A percentile compares a stretch with the other conserved stretches of the same genome.
These are phyloP conservation scores for Clupea harengus DNA, from an alignment of 2,113 vertebrate genomes.

Conservation along the genomic window DNA sequence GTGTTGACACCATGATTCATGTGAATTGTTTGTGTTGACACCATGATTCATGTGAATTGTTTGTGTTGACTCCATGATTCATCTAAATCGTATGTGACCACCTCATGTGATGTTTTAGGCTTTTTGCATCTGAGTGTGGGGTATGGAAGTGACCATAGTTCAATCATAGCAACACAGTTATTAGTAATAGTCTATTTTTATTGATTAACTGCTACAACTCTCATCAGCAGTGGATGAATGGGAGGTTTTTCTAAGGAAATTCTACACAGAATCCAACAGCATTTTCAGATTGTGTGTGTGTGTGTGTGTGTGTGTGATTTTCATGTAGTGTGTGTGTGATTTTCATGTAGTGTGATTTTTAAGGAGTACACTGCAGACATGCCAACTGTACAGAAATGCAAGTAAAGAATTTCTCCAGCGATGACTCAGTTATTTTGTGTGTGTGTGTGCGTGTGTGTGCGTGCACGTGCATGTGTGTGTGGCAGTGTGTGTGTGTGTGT, in stretches of 20 bases:
- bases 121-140: not conserved
- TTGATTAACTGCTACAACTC: not conserved
- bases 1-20: not conserved
- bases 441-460: no score
- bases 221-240: not conserved
- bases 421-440: not conserved
- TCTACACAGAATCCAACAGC: no score
- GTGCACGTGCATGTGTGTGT: no score
- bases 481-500: no score
- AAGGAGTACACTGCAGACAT: not conserved
- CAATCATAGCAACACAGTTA: not conserved
- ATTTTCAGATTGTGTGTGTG: no score
- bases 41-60: not conserved
- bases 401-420: not conserved
- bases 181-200: constrained; percentile 6
- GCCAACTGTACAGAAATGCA: not conserved
- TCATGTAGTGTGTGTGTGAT: not conserved
- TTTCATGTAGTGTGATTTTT: not conserved
- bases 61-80: not conserved
- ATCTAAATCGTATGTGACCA: not conserved
- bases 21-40: not conserved
- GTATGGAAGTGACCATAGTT: not conserved
- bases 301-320: no score
- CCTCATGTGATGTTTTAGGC: not conserved
- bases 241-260: no score